Percentiles rank a stretch among this genome's conserved stretches.
Conservation (phyloP, 2,888 invertebrate genomes). For the Erebia aethiops region DNA sequence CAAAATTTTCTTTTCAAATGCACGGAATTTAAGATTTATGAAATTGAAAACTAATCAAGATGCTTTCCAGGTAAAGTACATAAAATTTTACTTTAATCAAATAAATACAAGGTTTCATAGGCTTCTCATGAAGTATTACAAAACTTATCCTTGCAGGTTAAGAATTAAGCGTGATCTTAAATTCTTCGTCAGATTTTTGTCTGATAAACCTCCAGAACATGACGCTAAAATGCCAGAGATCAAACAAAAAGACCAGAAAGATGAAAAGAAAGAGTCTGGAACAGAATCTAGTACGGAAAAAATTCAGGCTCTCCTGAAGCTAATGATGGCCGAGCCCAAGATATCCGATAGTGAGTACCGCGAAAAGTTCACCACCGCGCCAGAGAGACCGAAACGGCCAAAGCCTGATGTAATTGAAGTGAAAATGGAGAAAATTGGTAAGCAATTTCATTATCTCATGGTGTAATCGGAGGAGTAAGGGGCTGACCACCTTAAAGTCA, state of each 20-base stretch:
- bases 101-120: background rate
- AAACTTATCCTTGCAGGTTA: slow-evolving; percentile 41
- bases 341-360: slow-evolving; percentile 67
- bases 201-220: slow-evolving; percentile 52
- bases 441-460: background rate
- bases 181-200: slow-evolving; percentile 44
- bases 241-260: slow-evolving; percentile 45
- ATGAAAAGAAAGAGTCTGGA: slow-evolving; percentile 42
- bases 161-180: slow-evolving; percentile 44
- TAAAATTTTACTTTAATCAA: too few relatives aligned
- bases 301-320: slow-evolving; percentile 71
- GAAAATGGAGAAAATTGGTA: slow-evolving; percentile 71
- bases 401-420: slow-evolving; percentile 58
- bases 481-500: too few relatives aligned
- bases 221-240: slow-evolving; percentile 57
- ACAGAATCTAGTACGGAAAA: slow-evolving; percentile 63
- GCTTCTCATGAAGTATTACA: background rate
- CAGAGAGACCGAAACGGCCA: slow-evolving; percentile 55
- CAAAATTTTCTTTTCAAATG: background rate
- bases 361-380: slow-evolving; percentile 65
- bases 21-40: background rate
- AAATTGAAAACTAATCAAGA: slow-evolving; percentile 9
- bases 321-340: slow-evolving; percentile 63
- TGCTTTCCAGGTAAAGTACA: slow-evolving; percentile 41
- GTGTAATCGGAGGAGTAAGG: too few relatives aligned